Percentiles rank a stretch among this genome's conserved stretches.
Evolutionary conservation across 2,888 invertebrate species (phyloP).

Genomic region (Nephrocerus scutellatus): DNA sequence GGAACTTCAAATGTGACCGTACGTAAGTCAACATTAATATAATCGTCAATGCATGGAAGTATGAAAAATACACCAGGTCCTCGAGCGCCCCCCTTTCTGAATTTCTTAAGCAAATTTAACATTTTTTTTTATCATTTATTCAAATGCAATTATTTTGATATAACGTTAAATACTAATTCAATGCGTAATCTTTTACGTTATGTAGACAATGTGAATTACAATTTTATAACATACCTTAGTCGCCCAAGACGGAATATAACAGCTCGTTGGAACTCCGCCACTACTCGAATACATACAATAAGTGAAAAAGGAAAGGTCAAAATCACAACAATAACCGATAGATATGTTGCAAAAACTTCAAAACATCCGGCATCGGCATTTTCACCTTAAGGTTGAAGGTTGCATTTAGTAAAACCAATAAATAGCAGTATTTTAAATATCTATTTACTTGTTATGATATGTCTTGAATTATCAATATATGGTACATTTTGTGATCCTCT

Average conservation of each 20-base stretch:
- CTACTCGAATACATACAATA: conserved; percentile 41
- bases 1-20: conserved; percentile 58
- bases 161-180: not conserved
- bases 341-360: conserved; percentile 25
- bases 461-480: no score
- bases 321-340: conserved; percentile 29
- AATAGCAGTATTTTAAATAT: no score
- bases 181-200: not conserved
- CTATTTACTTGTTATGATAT: no score
- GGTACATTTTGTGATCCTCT: no score
- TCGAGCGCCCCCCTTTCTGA: conserved; percentile 24
- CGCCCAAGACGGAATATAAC: conserved; percentile 58
- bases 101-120: conserved; percentile 1
- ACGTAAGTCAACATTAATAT: conserved; percentile 54
- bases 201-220: not conserved
- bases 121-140: no score
- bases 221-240: conserved; percentile 21
- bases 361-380: not conserved
- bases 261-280: conserved; percentile 55
- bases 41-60: conserved; percentile 56
- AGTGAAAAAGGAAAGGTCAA: conserved; percentile 35
- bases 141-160: no score
- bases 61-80: conserved; percentile 56
- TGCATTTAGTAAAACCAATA: no score
- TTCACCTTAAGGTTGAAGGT: no score